phyloP scores from a whole-genome alignment of 2,797 vertebrate species.

The Arnoldichthys spilopterus region DNA sequence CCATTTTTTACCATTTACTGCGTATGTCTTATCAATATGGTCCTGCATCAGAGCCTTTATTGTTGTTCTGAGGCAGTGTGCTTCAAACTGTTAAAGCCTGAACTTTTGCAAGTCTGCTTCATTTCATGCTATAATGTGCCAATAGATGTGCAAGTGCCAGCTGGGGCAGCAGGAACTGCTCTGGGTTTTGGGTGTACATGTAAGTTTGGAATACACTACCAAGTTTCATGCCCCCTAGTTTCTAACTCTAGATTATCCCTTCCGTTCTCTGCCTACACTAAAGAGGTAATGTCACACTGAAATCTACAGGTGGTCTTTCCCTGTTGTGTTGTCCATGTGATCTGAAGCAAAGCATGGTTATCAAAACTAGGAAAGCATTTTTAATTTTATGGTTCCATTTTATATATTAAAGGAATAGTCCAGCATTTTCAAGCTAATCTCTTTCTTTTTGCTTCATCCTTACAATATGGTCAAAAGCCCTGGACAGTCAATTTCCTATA shows the following conservation, averaged over 20 bases:
- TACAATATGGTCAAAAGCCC: not conserved
- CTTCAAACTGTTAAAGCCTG: slow-evolving; percentile 7
- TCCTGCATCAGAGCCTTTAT: slow-evolving; percentile 6
- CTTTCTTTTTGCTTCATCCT: not conserved
- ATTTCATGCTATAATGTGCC: slow-evolving; percentile 21
- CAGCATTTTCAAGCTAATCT: not conserved
- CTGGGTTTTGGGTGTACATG: not conserved
- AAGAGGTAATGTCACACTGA: not conserved
- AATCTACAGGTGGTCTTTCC: slow-evolving; percentile 3
- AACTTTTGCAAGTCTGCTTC: not conserved
- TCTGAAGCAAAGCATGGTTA: not conserved
- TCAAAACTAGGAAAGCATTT: not conserved
- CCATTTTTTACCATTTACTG: not conserved
- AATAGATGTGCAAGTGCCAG: slow-evolving; percentile 10
- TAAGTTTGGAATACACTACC: not conserved
- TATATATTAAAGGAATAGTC: not conserved
- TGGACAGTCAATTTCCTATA: not conserved
- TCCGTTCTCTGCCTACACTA: not conserved
- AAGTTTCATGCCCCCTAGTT: not conserved
- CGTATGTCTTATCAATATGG: not conserved
- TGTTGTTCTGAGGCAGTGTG: not conserved
- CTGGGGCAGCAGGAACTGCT: slow-evolving; percentile 47
- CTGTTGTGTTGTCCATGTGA: not conserved
- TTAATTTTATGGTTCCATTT: not conserved
- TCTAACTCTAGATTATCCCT: too few relatives aligned